Percentiles rank a stretch among this genome's conserved stretches.
These are phyloP conservation scores for Cephalopholis sonnerati DNA, from an alignment of 2,113 vertebrate species.

Conservation along the genomic window DNA sequence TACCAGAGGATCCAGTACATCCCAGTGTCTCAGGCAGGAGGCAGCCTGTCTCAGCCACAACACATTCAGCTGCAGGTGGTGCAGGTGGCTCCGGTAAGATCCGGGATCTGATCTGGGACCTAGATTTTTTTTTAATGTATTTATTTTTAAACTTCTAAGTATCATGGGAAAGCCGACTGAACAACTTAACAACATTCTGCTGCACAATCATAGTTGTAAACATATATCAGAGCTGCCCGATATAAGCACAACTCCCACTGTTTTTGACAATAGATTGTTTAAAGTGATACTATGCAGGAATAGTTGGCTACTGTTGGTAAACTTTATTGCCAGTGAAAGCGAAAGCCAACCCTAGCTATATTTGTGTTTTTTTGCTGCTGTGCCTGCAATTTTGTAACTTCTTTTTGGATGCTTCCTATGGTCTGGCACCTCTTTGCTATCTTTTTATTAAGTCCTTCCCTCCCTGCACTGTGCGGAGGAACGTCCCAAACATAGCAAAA, in stretches of 20 bases:
- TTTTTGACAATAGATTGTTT: no score
- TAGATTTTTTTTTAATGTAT: neutral
- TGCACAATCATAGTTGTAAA: neutral
- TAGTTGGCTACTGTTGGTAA: no score
- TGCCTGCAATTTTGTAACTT: no score
- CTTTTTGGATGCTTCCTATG: no score
- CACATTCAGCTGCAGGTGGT: conserved; percentile 98
- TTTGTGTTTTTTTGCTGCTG: no score
- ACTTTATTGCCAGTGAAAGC: no score
- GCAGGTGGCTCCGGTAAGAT: conserved; percentile 93
- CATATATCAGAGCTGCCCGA: neutral
- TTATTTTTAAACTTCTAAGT: neutral
- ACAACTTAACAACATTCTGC: neutral
- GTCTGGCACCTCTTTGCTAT: no score
- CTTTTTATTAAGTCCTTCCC: no score
- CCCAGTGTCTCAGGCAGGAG: conserved; percentile 91
- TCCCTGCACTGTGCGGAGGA: no score
- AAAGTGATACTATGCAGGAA: no score
- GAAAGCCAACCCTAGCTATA: no score
- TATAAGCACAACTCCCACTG: neutral
- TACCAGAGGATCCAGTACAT: conserved; percentile 99
- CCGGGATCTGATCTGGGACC: neutral
- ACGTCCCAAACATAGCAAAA: no score
- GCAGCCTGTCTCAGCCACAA: conserved; percentile 90
- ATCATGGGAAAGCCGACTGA: neutral